phyloP scores from a whole-genome alignment of 2,797 vertebrate species.

The Schizopygopsis malacanthus region DNA sequence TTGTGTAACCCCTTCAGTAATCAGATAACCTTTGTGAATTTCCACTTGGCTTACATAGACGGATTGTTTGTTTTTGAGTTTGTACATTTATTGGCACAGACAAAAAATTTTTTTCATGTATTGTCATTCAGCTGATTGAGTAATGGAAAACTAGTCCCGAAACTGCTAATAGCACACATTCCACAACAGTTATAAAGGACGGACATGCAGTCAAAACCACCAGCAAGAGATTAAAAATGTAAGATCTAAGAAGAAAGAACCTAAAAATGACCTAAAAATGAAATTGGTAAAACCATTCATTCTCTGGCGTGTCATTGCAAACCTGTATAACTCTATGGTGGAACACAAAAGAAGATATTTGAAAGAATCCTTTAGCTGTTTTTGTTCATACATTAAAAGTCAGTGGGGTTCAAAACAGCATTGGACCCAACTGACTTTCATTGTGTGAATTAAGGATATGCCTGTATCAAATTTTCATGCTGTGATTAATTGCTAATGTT shows the following conservation, averaged over 20 bases:
- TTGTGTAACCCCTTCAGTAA: background rate
- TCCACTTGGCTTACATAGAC: background rate
- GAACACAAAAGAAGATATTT: background rate
- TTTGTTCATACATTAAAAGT: background rate
- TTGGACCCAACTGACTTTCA: background rate
- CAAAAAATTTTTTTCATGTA: background rate
- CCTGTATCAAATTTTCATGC: too few species aligned
- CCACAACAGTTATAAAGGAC: background rate
- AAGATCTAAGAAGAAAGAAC: background rate
- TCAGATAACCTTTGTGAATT: background rate
- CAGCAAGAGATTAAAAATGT: background rate
- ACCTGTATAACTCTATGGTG: background rate
- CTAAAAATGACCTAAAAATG: background rate
- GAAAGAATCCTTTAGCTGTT: background rate
- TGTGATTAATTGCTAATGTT: too few species aligned
- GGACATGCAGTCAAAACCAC: background rate
- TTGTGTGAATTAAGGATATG: background rate
- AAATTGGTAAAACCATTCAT: background rate
- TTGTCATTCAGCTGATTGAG: background rate
- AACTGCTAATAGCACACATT: background rate
- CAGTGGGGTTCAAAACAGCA: background rate
- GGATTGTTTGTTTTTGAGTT: conserved; percentile 15
- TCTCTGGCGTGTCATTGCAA: background rate
- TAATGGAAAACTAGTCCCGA: conserved; percentile 17
- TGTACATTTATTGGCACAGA: background rate